phyloP scores from a whole-genome alignment of 2,888 invertebrate genomes.

The Yponomeuta malinellus region DNA sequence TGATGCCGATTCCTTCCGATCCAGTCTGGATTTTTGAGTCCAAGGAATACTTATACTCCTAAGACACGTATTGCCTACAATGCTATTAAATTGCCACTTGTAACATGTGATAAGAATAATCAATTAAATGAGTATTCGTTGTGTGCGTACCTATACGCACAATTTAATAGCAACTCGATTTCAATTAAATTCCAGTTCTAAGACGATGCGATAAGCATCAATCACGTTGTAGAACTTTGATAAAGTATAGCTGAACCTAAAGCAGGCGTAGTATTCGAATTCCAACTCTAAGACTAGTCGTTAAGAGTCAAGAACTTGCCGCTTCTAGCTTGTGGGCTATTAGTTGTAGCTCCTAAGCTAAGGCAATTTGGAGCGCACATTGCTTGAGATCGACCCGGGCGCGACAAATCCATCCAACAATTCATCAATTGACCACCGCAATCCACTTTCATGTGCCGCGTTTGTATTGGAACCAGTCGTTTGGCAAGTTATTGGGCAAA shows the following conservation, averaged over 20 bases:
- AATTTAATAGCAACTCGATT: not conserved
- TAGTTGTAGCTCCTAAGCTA: not conserved
- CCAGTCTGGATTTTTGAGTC: not conserved
- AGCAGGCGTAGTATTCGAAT: not conserved
- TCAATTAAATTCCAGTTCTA: not conserved
- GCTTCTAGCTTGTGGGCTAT: no score
- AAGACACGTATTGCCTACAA: not conserved
- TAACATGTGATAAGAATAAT: not conserved
- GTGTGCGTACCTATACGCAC: not conserved
- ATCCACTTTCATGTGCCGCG: conserved; percentile 42
- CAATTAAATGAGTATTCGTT: not conserved
- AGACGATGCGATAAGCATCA: not conserved
- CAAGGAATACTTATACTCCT: not conserved
- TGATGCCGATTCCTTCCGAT: no score
- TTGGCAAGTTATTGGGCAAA: no score
- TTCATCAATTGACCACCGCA: conserved; percentile 50
- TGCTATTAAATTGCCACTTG: not conserved
- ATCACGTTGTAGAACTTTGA: not conserved
- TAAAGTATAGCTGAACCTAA: not conserved
- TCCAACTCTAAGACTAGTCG: not conserved
- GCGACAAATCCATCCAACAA: conserved; percentile 60
- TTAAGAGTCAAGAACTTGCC: not conserved
- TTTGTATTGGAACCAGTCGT: conserved; percentile 22
- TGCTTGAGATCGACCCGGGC: conserved; percentile 15
- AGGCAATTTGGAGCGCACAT: not conserved